These are phyloP conservation scores for Nyctereutes procyonoides DNA, from an alignment of 2,113 vertebrate species.

Conservation along the genomic window DNA sequence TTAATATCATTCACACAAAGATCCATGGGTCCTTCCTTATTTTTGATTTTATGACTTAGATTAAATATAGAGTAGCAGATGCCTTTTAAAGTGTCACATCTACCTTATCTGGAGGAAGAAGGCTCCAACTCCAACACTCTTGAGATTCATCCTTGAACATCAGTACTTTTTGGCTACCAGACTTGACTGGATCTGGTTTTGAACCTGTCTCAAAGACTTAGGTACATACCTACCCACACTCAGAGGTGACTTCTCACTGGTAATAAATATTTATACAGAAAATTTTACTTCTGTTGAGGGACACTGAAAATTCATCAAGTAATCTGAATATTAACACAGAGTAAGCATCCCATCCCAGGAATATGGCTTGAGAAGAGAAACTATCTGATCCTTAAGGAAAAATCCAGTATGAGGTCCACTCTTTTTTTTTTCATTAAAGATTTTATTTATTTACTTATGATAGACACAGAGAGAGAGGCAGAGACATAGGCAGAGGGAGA, in stretches of 20 bases:
- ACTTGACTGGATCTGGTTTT: neutral
- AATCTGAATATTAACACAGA: constrained; percentile 12
- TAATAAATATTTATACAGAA: neutral
- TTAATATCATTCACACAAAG: constrained; percentile 21
- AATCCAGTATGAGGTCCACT: neutral
- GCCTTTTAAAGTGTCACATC: neutral
- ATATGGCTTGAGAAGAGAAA: neutral
- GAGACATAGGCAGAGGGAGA: no score
- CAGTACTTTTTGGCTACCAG: neutral
- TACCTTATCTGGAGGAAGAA: neutral
- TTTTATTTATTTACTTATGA: no score
- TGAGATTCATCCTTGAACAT: neutral
- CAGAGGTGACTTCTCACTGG: neutral
- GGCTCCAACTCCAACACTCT: neutral
- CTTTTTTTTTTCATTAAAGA: neutral
- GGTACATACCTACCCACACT: neutral
- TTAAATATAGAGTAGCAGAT: neutral
- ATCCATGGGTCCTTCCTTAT: neutral
- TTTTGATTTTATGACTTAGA: constrained; percentile 33
- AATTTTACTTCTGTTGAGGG: neutral
- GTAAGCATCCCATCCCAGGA: neutral
- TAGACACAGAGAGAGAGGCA: no score
- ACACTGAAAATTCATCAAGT: neutral
- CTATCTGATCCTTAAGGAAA: neutral
- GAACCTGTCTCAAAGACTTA: constrained; percentile 18